Evolutionary conservation across 2,113 vertebrate species (phyloP), one percentile per base, ranked within the genome.

Genomic region (Helogale parvula): DNA sequence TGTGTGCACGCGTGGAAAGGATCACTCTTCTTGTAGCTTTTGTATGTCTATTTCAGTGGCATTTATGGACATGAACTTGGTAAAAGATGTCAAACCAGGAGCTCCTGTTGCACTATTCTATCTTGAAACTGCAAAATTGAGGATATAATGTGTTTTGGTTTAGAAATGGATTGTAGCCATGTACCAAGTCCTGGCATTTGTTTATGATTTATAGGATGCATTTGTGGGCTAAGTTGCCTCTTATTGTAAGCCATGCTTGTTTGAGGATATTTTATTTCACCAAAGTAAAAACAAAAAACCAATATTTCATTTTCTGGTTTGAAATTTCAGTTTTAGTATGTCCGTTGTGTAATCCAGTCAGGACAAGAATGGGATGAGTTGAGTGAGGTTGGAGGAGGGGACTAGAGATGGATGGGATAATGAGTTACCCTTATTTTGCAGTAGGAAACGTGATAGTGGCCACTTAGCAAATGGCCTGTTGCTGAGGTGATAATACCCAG

Each of bases 21-120:
- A 50, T 57, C 41, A 66, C 57, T 96, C 93, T 97, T 97, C 38
- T 85, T 94, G 57, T 66, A 90, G 60, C 54, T 92, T 92, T 38
- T 97, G n/a, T 88, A 71, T 98, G 60, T 97, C 85, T 96, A 90
- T 97, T 98, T 98, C 95, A 95, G 41, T 90, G 68, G 93, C 33
- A 29, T 92, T 97, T 97, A 0, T 45, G 90, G 82, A 86, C 86
- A 72, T 86, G 25, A 92, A 81, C 45, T 96, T 94, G 21, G 88
- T 97, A 87, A 96, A 97, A 97, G 82, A 76, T 96, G 25, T 79
- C 68, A 97, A 29, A 81, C 93, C 17, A 54, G 84, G 90, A 89
- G 66, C 35, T 95, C 95, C 45, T 96, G 79, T 94, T 88, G 89
- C 25, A 68, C 86, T 33, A 23, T 68, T 63, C 17, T 4, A 92